Evolutionary conservation across 2,888 invertebrate genomes (phyloP), one percentile per base, ranked within the genome.

Genomic region (Sarcophaga rosellei): DNA sequence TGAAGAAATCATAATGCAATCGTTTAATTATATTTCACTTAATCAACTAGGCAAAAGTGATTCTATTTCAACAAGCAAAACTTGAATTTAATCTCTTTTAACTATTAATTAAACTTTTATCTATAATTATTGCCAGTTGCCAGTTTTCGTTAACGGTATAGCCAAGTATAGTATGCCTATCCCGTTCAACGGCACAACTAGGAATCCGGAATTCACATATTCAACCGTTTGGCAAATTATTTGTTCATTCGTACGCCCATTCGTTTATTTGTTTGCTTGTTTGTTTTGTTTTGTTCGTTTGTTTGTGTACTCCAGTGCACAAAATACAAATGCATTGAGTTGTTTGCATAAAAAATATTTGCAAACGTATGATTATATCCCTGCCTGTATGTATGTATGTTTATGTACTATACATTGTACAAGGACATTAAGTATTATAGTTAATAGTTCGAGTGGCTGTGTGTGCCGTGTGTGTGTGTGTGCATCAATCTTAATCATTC

Each of bases 401-500:
- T 0, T 47, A 53, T 17, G 17, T 53, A 35, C 2, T 10, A 8
- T 35, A 35, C 35, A 35, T 35, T 53, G 17, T 53, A 53, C 53
- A 53, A 53, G 53, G 53, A 53, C 53, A 53, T 17, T 53, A 35
- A 35, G 35, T 35, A 35, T 35, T 53, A 53, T 17, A 17, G 53
- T 12, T 53, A 15, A 53, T 53, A 53, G 53, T 53, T 53, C 63
- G 20, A 20, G 45, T 68, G n/a, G 20, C 12, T 44, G 59, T 21
- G 20, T 25, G 11, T n/a, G n/a, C n/a, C 3, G 15, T 20, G 44
- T 61, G 10, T 72, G 53, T 15, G 20, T n/a, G 20, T 44, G 17
- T 63, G 35, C 53, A 57, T 76, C 21, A 68, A 76, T 77, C 21
- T 61, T 21, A 77, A 68, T 70, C 25, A 78, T 47, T 69, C 20